Percentiles rank a stretch among this genome's conserved stretches.
These are phyloP conservation scores for Allenopithecus nigroviridis DNA, from an alignment of 2,797 vertebrate genomes.

Conservation along the genomic window DNA sequence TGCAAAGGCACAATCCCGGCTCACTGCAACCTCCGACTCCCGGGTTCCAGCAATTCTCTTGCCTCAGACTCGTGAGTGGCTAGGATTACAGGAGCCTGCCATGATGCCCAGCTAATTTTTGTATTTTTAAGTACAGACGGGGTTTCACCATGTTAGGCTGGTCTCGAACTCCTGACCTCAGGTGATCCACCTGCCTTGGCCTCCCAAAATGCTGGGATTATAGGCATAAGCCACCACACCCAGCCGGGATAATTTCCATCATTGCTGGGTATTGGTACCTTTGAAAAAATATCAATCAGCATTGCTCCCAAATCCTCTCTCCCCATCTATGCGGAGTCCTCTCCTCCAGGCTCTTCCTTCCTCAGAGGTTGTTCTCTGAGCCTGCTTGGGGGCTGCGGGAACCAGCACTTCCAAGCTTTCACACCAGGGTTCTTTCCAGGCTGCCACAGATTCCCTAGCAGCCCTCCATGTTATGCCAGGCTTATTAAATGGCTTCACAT, in stretches of 20 bases:
- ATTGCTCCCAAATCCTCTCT: not conserved
- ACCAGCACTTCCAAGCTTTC: fast-evolving
- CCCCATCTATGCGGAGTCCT: fast-evolving
- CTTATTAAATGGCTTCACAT: not conserved
- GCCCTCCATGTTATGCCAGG: fast-evolving
- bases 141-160: too few species aligned
- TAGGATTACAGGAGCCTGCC: too few species aligned
- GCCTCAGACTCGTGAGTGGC: too few species aligned
- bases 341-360: not conserved
- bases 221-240: too few species aligned
- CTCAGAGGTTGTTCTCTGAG: not conserved
- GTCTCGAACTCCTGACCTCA: too few species aligned
- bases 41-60: too few species aligned
- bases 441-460: fast-evolving
- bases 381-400: fast-evolving
- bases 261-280: not conserved
- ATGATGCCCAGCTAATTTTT: too few species aligned
- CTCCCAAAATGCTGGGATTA: too few species aligned
- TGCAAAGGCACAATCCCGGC: too few species aligned
- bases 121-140: too few species aligned
- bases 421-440: not conserved
- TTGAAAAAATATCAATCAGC: not conserved
- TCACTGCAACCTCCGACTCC: too few species aligned
- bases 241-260: not conserved
- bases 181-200: too few species aligned